Conservation (phyloP, 2,888 invertebrate species). For the Tuta absoluta region DNA sequence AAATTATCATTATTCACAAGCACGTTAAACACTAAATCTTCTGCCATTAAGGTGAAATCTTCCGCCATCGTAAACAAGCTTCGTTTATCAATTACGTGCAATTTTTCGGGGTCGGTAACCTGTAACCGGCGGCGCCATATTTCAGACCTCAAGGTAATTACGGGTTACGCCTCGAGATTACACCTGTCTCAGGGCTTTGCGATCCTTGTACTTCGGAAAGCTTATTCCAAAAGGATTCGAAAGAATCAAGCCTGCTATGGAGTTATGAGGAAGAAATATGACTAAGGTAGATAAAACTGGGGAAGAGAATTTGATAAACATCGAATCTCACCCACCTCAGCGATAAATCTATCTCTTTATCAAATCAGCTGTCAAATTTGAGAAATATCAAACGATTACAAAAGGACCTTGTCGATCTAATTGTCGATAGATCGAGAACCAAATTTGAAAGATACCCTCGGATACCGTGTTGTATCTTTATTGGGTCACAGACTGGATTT, state of each 20-base stretch:
- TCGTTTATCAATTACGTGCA: constrained; percentile 30
- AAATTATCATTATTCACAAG: not conserved
- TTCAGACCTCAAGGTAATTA: constrained; percentile 42
- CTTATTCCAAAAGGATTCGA: not conserved
- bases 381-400: not conserved
- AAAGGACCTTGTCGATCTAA: not conserved
- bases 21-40: not conserved
- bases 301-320: too few species aligned
- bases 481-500: not conserved
- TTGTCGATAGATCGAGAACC: not conserved
- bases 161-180: constrained; percentile 28
- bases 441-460: not conserved
- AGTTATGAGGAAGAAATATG: too few species aligned
- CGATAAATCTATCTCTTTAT: not conserved
- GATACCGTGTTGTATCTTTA: not conserved
- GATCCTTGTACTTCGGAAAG: not conserved
- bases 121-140: constrained; percentile 33
- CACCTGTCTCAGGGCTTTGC: not conserved
- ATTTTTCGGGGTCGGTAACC: constrained; percentile 19
- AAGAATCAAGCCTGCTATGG: not conserved
- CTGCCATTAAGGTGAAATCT: constrained; percentile 7
- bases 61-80: constrained; percentile 25
- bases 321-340: too few species aligned
- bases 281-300: too few species aligned
- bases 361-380: not conserved